Percentiles rank a stretch among this genome's conserved stretches.
phyloP scores from a whole-genome alignment of 92 coral and sea anemone species.

The Palythoa grandiflora region DNA sequence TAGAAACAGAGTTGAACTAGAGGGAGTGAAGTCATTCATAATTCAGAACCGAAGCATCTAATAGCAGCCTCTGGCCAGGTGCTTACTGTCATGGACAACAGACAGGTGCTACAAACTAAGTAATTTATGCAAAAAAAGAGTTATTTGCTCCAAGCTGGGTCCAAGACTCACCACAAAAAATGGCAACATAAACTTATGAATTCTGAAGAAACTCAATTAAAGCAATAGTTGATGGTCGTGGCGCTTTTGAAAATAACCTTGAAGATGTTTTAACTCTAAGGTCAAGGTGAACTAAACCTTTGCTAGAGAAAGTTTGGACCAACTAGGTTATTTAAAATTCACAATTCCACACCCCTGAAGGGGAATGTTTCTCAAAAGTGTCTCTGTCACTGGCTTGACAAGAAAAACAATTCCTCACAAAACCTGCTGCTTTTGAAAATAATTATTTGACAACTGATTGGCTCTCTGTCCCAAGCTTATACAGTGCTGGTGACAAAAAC shows the following conservation, averaged over 20 bases:
- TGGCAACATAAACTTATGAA: neutral
- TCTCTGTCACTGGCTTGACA: slow-evolving; percentile 29
- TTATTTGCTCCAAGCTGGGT: slow-evolving; percentile 22
- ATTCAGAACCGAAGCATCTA: slow-evolving; percentile 45
- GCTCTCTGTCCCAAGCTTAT: neutral
- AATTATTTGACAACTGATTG: neutral
- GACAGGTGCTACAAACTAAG: slow-evolving; percentile 31
- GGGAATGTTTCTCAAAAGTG: neutral
- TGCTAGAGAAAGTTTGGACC: neutral
- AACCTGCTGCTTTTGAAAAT: slow-evolving; percentile 4
- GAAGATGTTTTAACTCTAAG: slow-evolving; percentile 28
- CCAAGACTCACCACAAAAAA: neutral
- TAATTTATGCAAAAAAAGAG: slow-evolving; percentile 38
- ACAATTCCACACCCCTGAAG: slow-evolving; percentile 11
- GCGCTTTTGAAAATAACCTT: slow-evolving; percentile 1
- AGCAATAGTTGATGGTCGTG: neutral
- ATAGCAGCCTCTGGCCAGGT: slow-evolving; percentile 47
- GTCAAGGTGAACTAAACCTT: slow-evolving; percentile 17
- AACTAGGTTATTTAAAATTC: slow-evolving; percentile 22
- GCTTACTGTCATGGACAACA: slow-evolving; percentile 5
- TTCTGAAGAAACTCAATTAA: slow-evolving; percentile 12
- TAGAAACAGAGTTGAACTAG: slow-evolving; percentile 32
- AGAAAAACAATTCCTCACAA: slow-evolving; percentile 28
- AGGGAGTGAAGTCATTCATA: slow-evolving; percentile 47
- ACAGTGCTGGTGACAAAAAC: neutral